phyloP scores from a whole-genome alignment of 2,888 invertebrate species.

The Biston stratarius region DNA sequence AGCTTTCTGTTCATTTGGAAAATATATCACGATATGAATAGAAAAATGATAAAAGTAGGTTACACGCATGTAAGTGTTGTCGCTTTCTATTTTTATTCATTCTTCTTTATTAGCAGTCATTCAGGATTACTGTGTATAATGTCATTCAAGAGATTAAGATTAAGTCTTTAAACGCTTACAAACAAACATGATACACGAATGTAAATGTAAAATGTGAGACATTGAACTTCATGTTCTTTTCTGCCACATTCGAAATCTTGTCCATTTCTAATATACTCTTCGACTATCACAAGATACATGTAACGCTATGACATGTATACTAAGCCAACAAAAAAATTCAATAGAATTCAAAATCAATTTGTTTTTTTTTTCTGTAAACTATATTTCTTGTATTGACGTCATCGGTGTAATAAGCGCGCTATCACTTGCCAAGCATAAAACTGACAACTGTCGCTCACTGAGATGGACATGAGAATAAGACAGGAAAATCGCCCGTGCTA shows the following conservation, averaged over 20 bases:
- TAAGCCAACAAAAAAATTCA: no score
- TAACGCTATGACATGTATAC: no score
- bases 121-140: constrained; percentile 14
- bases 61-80: not conserved
- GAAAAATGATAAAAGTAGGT: not conserved
- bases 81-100: constrained; percentile 8
- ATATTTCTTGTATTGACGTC: no score
- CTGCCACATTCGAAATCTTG: not conserved
- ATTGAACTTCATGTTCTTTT: constrained; percentile 8
- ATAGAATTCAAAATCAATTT: no score
- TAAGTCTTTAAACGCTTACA: constrained; percentile 3
- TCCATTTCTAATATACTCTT: not conserved
- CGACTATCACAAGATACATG: no score
- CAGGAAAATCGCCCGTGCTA: no score
- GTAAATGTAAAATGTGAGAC: constrained; percentile 5
- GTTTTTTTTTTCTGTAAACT: no score
- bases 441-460: no score
- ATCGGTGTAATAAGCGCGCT: no score
- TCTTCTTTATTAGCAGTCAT: constrained; percentile 12
- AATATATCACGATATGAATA: not conserved
- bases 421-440: no score
- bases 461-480: no score
- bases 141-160: constrained; percentile 11
- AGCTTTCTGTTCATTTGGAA: not conserved
- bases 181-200: constrained; percentile 14